phyloP scores from a whole-genome alignment of 2,888 invertebrate genomes.

The Patella caerulea region DNA sequence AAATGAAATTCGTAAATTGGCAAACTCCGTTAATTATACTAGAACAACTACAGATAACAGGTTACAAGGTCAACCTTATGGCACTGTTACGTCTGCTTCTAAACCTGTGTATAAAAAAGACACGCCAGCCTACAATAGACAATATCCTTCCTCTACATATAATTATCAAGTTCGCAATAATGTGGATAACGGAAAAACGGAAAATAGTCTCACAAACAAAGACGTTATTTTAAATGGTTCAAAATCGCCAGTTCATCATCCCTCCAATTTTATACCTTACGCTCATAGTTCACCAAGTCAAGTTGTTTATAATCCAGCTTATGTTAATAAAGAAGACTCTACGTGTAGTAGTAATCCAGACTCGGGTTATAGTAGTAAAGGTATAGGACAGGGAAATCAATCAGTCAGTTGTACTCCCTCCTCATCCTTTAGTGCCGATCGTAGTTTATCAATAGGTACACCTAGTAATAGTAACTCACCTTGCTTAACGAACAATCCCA shows the following conservation, averaged over 20 bases:
- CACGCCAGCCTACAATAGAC: neutral
- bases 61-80: neutral
- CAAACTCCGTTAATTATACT: neutral
- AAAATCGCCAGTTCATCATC: neutral
- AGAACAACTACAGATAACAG: neutral
- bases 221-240: neutral
- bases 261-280: neutral
- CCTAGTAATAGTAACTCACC: slow-evolving; percentile 56
- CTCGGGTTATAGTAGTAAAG: slow-evolving; percentile 86
- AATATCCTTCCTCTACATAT: neutral
- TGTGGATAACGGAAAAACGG: neutral
- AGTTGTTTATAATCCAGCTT: neutral
- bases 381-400: slow-evolving; percentile 18
- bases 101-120: neutral
- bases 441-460: slow-evolving; percentile 46
- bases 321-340: slow-evolving; percentile 60
- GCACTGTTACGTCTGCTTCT: neutral
- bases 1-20: neutral
- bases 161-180: neutral
- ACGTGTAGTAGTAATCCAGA: slow-evolving; percentile 75
- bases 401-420: slow-evolving; percentile 58
- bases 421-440: slow-evolving; percentile 61
- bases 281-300: slow-evolving; percentile 3
- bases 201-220: neutral
- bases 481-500: slow-evolving; percentile 14